Percentiles rank a stretch among this genome's conserved stretches.
Evolutionary conservation across 1,140 invertebrate species (phyloP).

Genomic region (Ips typographus): DNA sequence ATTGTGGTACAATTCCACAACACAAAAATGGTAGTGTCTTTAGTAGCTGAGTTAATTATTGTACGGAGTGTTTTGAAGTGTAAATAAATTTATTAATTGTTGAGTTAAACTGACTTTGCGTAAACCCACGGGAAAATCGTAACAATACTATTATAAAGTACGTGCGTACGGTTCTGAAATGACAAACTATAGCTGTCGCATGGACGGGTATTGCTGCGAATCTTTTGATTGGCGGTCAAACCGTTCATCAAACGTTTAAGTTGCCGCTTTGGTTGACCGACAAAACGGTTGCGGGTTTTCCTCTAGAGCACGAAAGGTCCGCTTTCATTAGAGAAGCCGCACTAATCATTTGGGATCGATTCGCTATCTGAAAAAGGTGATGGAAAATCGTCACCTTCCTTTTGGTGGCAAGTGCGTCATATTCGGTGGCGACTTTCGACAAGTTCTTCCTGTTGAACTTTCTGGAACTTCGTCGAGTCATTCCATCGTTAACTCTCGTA

Average conservation of each 20-base stretch:
- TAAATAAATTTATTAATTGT: too few species aligned
- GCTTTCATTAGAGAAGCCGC: neutral
- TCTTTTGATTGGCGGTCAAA: constrained; percentile 41
- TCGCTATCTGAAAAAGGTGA: constrained; percentile 36
- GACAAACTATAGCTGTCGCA: constrained; percentile 36
- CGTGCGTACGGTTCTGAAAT: constrained; percentile 6
- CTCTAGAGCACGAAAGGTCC: neutral
- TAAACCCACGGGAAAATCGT: neutral
- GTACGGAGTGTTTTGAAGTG: too few species aligned
- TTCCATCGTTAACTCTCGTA: neutral
- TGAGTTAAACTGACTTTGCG: too few species aligned
- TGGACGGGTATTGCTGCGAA: constrained; percentile 47
- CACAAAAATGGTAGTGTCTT: too few species aligned
- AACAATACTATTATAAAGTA: constrained; percentile 33
- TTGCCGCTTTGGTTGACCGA: constrained; percentile 29
- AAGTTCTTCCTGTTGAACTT: constrained; percentile 39
- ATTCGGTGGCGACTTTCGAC: constrained; percentile 41
- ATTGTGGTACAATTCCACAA: too few species aligned
- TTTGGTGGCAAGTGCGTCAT: constrained; percentile 46
- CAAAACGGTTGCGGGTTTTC: neutral
- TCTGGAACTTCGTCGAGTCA: constrained; percentile 2
- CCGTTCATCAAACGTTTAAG: constrained; percentile 44
- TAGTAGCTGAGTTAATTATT: too few species aligned
- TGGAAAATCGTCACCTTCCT: constrained; percentile 20
- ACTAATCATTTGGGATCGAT: constrained; percentile 45